phyloP scores from a whole-genome alignment of 1,140 invertebrate species.

The Cotesia glomerata region DNA sequence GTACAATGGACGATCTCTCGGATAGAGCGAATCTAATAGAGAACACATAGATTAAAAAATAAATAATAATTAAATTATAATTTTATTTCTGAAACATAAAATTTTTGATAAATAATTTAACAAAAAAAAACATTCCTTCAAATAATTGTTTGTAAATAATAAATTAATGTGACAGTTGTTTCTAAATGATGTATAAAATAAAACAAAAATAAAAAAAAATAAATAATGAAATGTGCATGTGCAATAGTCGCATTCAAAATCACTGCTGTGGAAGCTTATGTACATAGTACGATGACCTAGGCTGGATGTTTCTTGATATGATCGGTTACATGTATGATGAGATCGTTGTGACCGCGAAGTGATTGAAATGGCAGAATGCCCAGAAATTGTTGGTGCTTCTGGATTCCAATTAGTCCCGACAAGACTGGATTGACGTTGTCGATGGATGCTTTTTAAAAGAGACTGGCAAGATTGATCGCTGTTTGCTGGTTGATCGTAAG shows the following conservation, averaged over 20 bases:
- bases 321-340: constrained; percentile 81
- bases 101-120: constrained; percentile 26
- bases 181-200: neutral
- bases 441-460: constrained; percentile 40
- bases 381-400: constrained; percentile 60
- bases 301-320: constrained; percentile 23
- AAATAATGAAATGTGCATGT: constrained; percentile 12
- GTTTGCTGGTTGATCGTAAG: constrained; percentile 58
- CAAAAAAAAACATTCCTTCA: neutral
- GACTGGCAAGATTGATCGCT: constrained; percentile 31
- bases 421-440: constrained; percentile 55
- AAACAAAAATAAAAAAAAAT: neutral
- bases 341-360: constrained; percentile 75
- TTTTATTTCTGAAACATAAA: neutral
- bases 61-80: constrained; percentile 25
- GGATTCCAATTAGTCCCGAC: constrained; percentile 67
- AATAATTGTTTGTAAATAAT: neutral
- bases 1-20: constrained; percentile 61
- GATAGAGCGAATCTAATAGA: constrained; percentile 65
- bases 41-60: constrained; percentile 45
- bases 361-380: constrained; percentile 72
- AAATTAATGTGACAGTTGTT: no score
- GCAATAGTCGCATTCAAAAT: constrained; percentile 1
- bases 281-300: constrained; percentile 46
- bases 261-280: constrained; percentile 47